Evolutionary conservation across 2,888 invertebrate genomes (phyloP), one percentile per base, ranked within the genome.

Genomic region (Rhamnusium bicolor): DNA sequence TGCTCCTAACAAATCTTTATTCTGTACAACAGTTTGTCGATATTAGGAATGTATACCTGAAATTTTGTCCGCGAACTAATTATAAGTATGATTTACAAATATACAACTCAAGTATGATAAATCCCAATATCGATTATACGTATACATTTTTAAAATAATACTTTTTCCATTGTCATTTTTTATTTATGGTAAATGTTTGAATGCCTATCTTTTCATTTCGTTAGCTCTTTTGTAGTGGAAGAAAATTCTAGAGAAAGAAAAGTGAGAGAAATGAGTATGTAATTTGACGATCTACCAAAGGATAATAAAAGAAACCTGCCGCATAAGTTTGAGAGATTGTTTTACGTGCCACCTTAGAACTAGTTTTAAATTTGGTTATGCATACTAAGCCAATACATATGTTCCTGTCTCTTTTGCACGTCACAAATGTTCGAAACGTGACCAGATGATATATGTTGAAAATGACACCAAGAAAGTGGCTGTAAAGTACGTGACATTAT

Each of bases 401-500:
- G 61, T 67, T 63, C 16, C 40, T 63, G 56, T 62, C 54, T 47
- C 71, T 71, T 72, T 70, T 58, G 66, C 67, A 71, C 63, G 71
- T 71, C 63, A 63, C 62, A 72, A 74, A 77, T 72, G 72, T 69
- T 62, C 40, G 40, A 56, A 47, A 75, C 74, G 74, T 73, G 75
- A 72, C 67, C 72, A 47, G 69, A 69, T 74, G 73, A 71, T 74
- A 61, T 71, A 71, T 68, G 60, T 40, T 40, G 32, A 40, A 58
- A 67, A 69, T 65, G 61, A 77, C 74, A 72, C 47, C 69, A 61
- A 53, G 74, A 75, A 75, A 77, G 71, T 73, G 73, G 71, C 71
- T 72, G 73, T 77, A 72, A 75, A 77, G 61, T 75, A 77, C 77
- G 75, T 77, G 77, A 77, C 66, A 66, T 69, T 71, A 63, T 75